A percentile compares a stretch with the other conserved stretches of the same genome.
These are phyloP conservation scores for Bursaphelenchus okinawaensis DNA, from an alignment of 2,888 invertebrate species.

Conservation along the genomic window DNA sequence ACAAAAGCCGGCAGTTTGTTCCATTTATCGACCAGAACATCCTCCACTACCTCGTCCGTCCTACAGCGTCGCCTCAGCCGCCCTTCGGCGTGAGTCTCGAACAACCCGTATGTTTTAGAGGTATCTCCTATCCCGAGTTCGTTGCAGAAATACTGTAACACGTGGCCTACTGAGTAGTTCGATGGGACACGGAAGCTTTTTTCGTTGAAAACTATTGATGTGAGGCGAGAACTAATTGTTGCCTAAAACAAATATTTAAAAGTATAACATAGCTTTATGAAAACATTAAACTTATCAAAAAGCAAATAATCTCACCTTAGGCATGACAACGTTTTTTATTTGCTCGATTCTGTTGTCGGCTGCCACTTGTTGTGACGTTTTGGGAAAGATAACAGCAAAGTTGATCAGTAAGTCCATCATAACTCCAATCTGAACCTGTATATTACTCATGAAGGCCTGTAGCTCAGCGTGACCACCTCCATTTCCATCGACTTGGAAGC, in stretches of 20 bases:
- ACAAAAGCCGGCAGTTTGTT: background rate
- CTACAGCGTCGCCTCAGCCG: background rate
- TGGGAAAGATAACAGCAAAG: constrained; percentile 2
- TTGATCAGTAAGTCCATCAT: constrained; percentile 7
- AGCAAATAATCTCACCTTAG: constrained; percentile 5
- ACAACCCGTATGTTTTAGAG: background rate
- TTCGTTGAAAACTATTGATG: background rate
- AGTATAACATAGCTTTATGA: background rate
- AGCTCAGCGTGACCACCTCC: constrained; percentile 11
- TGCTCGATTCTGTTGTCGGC: background rate
- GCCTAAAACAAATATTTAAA: constrained; percentile 4
- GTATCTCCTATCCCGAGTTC: background rate
- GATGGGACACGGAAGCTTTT: background rate
- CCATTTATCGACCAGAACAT: background rate
- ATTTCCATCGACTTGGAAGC: constrained; percentile 34
- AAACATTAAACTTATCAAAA: too few relatives aligned
- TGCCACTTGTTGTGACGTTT: background rate
- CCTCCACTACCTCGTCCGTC: background rate
- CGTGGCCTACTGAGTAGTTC: background rate
- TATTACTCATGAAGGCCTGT: constrained; percentile 3
- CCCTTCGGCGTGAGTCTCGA: background rate
- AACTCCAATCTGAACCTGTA: constrained; percentile 10
- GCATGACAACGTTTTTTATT: background rate
- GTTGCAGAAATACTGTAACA: background rate
- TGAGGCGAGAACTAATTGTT: background rate